These are phyloP conservation scores for Eriosoma lanigerum DNA, from an alignment of 1,140 invertebrate genomes.

Conservation along the genomic window DNA sequence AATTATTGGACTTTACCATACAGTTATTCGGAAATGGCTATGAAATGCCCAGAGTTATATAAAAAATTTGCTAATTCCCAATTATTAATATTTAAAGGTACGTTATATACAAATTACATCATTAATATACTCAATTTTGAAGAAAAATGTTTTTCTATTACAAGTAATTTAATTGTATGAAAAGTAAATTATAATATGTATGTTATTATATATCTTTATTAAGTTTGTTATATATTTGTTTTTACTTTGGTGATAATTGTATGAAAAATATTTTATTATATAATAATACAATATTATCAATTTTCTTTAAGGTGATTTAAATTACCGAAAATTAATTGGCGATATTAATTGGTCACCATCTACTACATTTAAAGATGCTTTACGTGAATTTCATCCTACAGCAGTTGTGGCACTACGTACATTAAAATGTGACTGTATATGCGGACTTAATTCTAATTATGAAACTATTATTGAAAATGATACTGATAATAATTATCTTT, in stretches of 20 bases:
- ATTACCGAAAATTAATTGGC: constrained; percentile 91
- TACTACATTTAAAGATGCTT: constrained; percentile 69
- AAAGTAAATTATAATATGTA: too few species aligned
- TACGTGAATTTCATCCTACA: constrained; percentile 81
- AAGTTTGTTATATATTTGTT: too few species aligned
- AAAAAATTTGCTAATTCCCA: constrained; percentile 68
- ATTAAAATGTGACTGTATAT: constrained; percentile 87
- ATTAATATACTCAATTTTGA: too few species aligned
- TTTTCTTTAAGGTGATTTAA: constrained; percentile 68
- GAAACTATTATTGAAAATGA: constrained; percentile 57
- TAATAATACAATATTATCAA: too few species aligned
- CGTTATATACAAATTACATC: too few species aligned
- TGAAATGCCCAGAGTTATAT: constrained; percentile 71
- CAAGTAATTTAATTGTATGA: too few species aligned
- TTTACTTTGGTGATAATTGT: too few species aligned
- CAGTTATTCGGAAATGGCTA: constrained; percentile 77
- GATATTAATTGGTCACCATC: constrained; percentile 82
- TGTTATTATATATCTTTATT: too few species aligned
- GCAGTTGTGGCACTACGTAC: constrained; percentile 81
- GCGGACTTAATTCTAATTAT: constrained; percentile 65
- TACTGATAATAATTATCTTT: constrained; percentile 64
- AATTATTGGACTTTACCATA: constrained; percentile 87
- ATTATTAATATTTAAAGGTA: constrained; percentile 88
- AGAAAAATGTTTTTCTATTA: too few species aligned
- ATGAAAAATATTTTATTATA: too few species aligned